Percentiles rank a stretch among this genome's conserved stretches.
phyloP scores from a whole-genome alignment of 2,797 vertebrate genomes.

The Megaceryle alcyon region DNA sequence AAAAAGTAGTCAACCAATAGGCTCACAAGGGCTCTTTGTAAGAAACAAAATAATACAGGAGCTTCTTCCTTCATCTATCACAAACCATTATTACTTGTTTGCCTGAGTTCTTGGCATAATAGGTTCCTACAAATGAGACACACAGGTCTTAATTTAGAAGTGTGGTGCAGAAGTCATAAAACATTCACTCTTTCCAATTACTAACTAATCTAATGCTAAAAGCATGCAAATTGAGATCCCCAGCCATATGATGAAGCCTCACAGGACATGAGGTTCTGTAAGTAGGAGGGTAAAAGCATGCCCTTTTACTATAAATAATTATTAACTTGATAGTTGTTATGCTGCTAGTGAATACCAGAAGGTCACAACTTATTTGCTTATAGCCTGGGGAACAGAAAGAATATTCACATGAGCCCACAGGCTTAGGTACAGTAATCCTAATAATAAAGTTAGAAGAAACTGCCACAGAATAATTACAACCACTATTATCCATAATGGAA shows the following conservation, averaged over 20 bases:
- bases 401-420: slow-evolving; percentile 40
- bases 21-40: not conserved
- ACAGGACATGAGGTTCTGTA: slow-evolving; percentile 12
- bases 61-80: not conserved
- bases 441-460: slow-evolving; percentile 47
- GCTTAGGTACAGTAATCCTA: slow-evolving; percentile 48
- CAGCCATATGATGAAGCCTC: slow-evolving; percentile 33
- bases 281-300: slow-evolving; percentile 25
- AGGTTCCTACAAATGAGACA: slow-evolving; percentile 22
- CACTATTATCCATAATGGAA: slow-evolving; percentile 35
- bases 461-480: slow-evolving; percentile 40
- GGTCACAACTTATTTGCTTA: slow-evolving; percentile 35
- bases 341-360: slow-evolving; percentile 11
- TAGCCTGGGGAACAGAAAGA: slow-evolving; percentile 24
- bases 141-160: slow-evolving; percentile 35
- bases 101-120: not conserved
- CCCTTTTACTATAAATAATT: slow-evolving; percentile 42
- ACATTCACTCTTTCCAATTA: slow-evolving; percentile 45
- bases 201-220: slow-evolving; percentile 55
- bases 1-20: not conserved
- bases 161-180: slow-evolving; percentile 25
- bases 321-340: slow-evolving; percentile 37
- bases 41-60: not conserved
- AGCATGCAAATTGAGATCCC: slow-evolving; percentile 54
- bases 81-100: not conserved